Evolutionary conservation across 2,113 vertebrate genomes (phyloP).

Genomic region (Semicossyphus pulcher): DNA sequence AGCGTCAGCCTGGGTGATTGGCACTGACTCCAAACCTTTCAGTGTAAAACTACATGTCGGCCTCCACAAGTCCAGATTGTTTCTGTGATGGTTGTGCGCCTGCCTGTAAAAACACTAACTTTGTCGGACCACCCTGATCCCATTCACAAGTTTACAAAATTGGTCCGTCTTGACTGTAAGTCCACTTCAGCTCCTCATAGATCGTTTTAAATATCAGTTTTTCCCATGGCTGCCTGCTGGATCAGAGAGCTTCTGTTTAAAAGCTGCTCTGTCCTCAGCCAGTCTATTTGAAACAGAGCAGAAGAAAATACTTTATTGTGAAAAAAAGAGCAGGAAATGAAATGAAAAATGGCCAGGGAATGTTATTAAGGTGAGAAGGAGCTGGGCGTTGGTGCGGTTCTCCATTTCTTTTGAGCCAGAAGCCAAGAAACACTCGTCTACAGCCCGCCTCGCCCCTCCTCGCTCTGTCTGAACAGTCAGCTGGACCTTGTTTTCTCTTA

Average conservation of each 20-base stretch:
- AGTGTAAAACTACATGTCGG: neutral
- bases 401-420: conserved; percentile 24
- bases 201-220: conserved; percentile 18
- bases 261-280: conserved; percentile 14
- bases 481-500: conserved; percentile 30
- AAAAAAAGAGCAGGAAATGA: conserved; percentile 41
- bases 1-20: conserved; percentile 15
- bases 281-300: conserved; percentile 8
- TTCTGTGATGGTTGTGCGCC: conserved; percentile 46
- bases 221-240: conserved; percentile 24
- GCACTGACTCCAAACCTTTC: conserved; percentile 7
- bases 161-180: neutral
- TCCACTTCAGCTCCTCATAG: neutral
- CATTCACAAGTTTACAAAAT: neutral
- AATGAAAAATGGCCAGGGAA: conserved; percentile 27
- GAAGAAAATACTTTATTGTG: conserved; percentile 23
- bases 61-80: conserved; percentile 34
- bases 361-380: conserved; percentile 50
- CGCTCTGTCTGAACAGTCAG: conserved; percentile 30
- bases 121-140: conserved; percentile 33
- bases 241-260: conserved; percentile 21
- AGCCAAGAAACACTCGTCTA: conserved; percentile 48
- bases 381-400: conserved; percentile 29
- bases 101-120: conserved; percentile 58
- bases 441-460: neutral